These are phyloP conservation scores for Delia radicum DNA, from an alignment of 1,140 invertebrate species.

Conservation along the genomic window DNA sequence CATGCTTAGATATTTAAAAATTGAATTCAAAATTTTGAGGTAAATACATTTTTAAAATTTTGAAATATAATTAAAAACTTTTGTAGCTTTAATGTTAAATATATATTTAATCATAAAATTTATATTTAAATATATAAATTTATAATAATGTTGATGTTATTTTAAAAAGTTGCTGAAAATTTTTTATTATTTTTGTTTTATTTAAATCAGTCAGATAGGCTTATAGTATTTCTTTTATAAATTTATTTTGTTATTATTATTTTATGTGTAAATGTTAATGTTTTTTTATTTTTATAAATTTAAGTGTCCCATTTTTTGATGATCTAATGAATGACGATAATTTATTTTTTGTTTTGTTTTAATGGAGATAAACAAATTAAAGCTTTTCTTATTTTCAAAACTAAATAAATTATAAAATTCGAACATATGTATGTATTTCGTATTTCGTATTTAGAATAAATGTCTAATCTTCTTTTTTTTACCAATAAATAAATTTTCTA, in stretches of 20 bases:
- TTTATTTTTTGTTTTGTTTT: constrained; percentile 5
- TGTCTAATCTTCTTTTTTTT: too few relatives aligned
- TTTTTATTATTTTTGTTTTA: background rate
- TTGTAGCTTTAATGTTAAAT: too few relatives aligned
- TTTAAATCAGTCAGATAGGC: constrained; percentile 23
- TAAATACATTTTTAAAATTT: too few relatives aligned
- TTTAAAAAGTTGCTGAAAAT: background rate
- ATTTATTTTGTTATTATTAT: constrained; percentile 14
- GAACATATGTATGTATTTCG: constrained; percentile 25
- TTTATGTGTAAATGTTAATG: background rate
- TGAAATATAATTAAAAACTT: too few relatives aligned
- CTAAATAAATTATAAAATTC: background rate
- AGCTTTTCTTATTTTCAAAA: background rate
- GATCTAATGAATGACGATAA: too few relatives aligned
- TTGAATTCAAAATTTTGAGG: too few relatives aligned
- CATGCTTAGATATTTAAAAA: background rate
- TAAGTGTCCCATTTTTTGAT: background rate
- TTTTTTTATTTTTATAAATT: constrained; percentile 14
- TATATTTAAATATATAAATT: background rate
- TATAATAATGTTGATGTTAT: background rate
- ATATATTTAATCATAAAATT: too few relatives aligned
- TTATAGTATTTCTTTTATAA: background rate
- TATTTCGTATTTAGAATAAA: too few relatives aligned
- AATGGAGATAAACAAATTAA: background rate
- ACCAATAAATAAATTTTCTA: too few relatives aligned